Percentiles rank a stretch among this genome's conserved stretches.
Evolutionary conservation across 2,797 vertebrate genomes (phyloP).

Genomic region (Tachyglossus aculeatus): DNA sequence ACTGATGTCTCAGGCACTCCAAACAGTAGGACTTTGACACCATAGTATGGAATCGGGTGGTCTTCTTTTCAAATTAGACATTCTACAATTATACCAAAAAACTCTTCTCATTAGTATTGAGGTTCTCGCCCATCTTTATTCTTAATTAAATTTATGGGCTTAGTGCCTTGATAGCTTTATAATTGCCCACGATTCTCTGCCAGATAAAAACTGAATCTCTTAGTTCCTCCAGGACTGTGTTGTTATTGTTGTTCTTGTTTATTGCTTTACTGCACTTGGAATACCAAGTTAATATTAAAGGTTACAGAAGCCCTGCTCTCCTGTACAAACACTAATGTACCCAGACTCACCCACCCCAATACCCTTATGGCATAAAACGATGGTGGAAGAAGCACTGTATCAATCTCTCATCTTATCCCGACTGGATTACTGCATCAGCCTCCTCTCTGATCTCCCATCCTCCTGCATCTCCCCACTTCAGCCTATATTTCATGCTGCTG

Average conservation of each 20-base stretch:
- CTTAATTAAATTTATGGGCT: constrained; percentile 70
- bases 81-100: constrained; percentile 35
- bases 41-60: background rate
- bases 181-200: constrained; percentile 60
- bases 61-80: constrained; percentile 19
- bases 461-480: no score
- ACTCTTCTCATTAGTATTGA: constrained; percentile 51
- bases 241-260: constrained; percentile 64
- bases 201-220: constrained; percentile 64
- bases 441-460: no score
- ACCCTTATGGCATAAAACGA: no score
- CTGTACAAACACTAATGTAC: constrained; percentile 45
- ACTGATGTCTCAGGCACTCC: background rate
- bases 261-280: constrained; percentile 62
- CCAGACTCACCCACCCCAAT: no score
- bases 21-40: background rate
- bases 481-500: no score
- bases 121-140: constrained; percentile 44
- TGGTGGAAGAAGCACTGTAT: no score
- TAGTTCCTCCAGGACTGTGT: constrained; percentile 59
- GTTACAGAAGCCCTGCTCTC: constrained; percentile 61
- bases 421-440: no score
- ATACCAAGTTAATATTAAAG: constrained; percentile 68
- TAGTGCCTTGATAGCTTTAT: constrained; percentile 66
- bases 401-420: no score